Percentiles rank a stretch among this genome's conserved stretches.
These are phyloP conservation scores for Melitaea athalia DNA, from an alignment of 2,888 invertebrate genomes.

Conservation along the genomic window DNA sequence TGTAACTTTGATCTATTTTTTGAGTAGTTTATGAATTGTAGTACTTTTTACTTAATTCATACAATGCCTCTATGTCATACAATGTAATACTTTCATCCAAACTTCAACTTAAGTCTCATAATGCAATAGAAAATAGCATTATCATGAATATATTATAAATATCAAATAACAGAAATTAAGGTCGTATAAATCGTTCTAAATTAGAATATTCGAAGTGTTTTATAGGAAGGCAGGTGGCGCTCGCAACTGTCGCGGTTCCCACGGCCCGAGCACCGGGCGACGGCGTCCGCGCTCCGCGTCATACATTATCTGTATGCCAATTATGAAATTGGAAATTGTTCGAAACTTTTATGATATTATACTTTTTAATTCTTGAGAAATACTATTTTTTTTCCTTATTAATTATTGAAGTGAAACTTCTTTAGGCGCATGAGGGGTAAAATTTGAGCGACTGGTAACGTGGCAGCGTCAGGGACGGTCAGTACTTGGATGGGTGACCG, in stretches of 20 bases:
- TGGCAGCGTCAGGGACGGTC: no score
- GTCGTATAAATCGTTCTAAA: conserved; percentile 71
- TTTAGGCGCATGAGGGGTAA: no score
- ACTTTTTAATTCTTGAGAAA: conserved; percentile 17
- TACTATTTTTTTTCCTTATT: background rate
- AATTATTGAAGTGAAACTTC: no score
- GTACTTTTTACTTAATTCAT: no score
- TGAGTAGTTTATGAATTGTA: no score
- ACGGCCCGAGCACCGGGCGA: conserved; percentile 69
- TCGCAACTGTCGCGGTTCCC: conserved; percentile 79
- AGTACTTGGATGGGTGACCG: no score
- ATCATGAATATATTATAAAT: conserved; percentile 26
- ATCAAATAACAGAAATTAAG: conserved; percentile 51
- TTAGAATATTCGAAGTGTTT: conserved; percentile 76
- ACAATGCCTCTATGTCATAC: no score
- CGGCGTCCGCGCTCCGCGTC: conserved; percentile 53
- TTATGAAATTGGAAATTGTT: conserved; percentile 59
- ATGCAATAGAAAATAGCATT: conserved; percentile 7
- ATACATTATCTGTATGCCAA: conserved; percentile 62
- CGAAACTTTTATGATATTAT: conserved; percentile 28
- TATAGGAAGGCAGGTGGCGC: conserved; percentile 69
- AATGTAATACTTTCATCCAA: background rate
- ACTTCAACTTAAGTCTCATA: background rate
- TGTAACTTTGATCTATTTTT: no score
- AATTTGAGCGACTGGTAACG: no score